phyloP scores from a whole-genome alignment of 1,140 invertebrate genomes.

The Drosophila melanogaster region Release_6_plus_ISO1_MT NT_033777.3:13212501-13213000 shows the following conservation, averaged over 20 bases:
- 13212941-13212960: slow-evolving; percentile 63
- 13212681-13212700: slow-evolving; percentile 69
- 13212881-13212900: slow-evolving; percentile 78
- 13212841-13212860: slow-evolving; percentile 36
- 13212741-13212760: slow-evolving; percentile 78
- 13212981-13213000: slow-evolving; percentile 75
- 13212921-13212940: slow-evolving; percentile 78
- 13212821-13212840: slow-evolving; percentile 3
- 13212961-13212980: slow-evolving; percentile 82
- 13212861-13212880: slow-evolving; percentile 73
- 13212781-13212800: background rate
- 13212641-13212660: slow-evolving; percentile 71
- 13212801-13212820: background rate
- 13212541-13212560: slow-evolving; percentile 84
- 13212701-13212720: slow-evolving; percentile 83
- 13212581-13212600: slow-evolving; percentile 52
- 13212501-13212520: slow-evolving; percentile 72
- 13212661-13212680: slow-evolving; percentile 27
- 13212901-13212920: slow-evolving; percentile 79
- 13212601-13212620: slow-evolving; percentile 81
- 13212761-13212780: background rate
- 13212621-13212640: slow-evolving; percentile 57
- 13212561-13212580: slow-evolving; percentile 75
- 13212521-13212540: slow-evolving; percentile 78
- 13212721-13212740: slow-evolving; percentile 61